Base-by-base conservation (phyloP, 2,113 vertebrate genomes). In the Haemorhous mexicanus region DNA sequence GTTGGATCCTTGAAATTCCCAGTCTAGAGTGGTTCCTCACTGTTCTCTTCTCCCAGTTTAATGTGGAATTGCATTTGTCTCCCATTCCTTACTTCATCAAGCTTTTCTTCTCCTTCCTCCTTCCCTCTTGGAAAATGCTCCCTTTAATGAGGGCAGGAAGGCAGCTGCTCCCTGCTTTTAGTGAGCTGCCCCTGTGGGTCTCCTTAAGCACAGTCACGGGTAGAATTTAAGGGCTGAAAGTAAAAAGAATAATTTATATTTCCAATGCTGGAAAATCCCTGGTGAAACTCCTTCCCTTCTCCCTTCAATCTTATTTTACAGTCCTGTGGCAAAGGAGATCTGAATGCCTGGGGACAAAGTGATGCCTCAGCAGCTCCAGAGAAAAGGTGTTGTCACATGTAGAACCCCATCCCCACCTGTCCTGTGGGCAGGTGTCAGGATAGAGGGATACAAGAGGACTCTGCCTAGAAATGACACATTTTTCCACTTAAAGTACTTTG, bases 401-500 rank as follows among this genome's bases (percentile, higher is more conserved):
- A 59, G 53, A 14, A 19, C 35, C 58, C 41, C 35, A 33, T 33
- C 72, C 47, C 13, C 5, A 8, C 47, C 63, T 46, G 22, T 16
- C 13, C 47, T 3, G 1, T 4, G 18, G 6, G 7, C 13, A 52
- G 7, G 11, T 26, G 21, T 43, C 2, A 6, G 16, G 22, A 33
- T 14, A 35, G 52, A 43, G 64, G 50, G 10, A 13, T 32, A 32
- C 0, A 2, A 39, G 39, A 4, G 13, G 28, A 5, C 9, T 46
- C 9, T 50, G 26, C 32, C n/a, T 68, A 53, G 30, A 82, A 86
- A 75, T 56, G 9, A 76, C 49, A 10, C 8, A 3, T 21, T 76
- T 76, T 50, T 32, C 49, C 13, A 26, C 11, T 86, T 50, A 20
- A 64, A 77, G 50, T 33, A 10, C 37, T 47, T 11, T 2, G 0